Base-by-base conservation (phyloP, 2,888 invertebrate genomes). In the Drosophila niveifrons region DNA sequence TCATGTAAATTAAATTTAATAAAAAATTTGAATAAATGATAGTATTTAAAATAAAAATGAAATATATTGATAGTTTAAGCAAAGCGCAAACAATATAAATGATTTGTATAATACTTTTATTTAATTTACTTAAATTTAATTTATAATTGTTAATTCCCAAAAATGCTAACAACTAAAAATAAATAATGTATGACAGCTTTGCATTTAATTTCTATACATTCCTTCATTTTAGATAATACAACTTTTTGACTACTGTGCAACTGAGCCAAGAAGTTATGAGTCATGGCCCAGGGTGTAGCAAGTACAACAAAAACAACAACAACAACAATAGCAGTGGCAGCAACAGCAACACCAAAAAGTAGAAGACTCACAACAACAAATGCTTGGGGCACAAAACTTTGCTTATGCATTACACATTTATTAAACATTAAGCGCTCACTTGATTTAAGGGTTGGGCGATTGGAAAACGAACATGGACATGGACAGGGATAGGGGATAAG, bases 331-430 rank as follows among this genome's bases (percentile, higher is more conserved):
- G 48, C 29, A 31, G 23, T 23, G 23, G 52, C 34, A 50, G 56
- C 47, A 47, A 28, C 51, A 55, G 9, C 41, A 36, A 36, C 41
- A 55, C 29, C 31, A 67, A 58, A 41, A 66, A 66, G 15, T 41
- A 7, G 39, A 41, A 13, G 13, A 41, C 2, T 13, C 13, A 67
- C 55, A 62, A 62, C 47, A 62, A 47, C 62, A 56, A 67, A 34
- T 47, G 78, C 81, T 74, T 71, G 66, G 61, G 80, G 82, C 80
- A 79, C 68, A 57, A 80, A 83, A 74, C 77, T 87, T 83, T 84
- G 82, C 87, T 89, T 90, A 90, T 78, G 90, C 82, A 78, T 88
- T 75, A 73, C 70, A 80, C 80, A 85, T 85, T 85, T 88, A 88
- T 89, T 88, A 89, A 87, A 75, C 82, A 89, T 84, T 88, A 85